Conservation (phyloP, 2,888 invertebrate species). For the Odontocerum albicorne region DNA sequence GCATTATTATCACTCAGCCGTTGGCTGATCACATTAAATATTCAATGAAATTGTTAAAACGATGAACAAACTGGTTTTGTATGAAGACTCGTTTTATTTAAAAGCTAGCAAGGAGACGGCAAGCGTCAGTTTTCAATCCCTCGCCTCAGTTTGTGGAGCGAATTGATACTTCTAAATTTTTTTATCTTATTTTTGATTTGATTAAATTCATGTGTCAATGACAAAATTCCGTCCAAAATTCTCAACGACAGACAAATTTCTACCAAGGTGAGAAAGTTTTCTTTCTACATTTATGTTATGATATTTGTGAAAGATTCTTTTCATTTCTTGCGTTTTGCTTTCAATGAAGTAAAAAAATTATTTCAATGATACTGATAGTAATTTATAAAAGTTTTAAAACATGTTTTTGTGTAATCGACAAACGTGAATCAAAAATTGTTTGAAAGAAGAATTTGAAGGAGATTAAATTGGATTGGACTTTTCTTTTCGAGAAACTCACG, state of each 20-base stretch:
- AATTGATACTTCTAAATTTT: slow-evolving; percentile 4
- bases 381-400: no score
- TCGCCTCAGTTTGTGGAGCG: slow-evolving; percentile 7
- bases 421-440: no score
- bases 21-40: slow-evolving; percentile 28
- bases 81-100: slow-evolving; percentile 11
- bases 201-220: slow-evolving; percentile 54
- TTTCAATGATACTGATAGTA: no score
- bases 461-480: no score
- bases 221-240: slow-evolving; percentile 58
- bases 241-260: slow-evolving; percentile 58
- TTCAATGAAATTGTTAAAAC: slow-evolving; percentile 24
- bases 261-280: slow-evolving; percentile 48
- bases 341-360: no score
- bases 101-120: slow-evolving; percentile 2
- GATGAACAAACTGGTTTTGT: slow-evolving; percentile 19
- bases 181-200: slow-evolving; percentile 14
- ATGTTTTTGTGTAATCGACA: no score
- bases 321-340: no score
- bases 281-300: no score
- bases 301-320: no score
- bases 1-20: slow-evolving; percentile 30
- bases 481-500: no score
- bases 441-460: no score
- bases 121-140: background rate